Conservation (phyloP, 2,888 invertebrate genomes). For the Cancer borealis region DNA sequence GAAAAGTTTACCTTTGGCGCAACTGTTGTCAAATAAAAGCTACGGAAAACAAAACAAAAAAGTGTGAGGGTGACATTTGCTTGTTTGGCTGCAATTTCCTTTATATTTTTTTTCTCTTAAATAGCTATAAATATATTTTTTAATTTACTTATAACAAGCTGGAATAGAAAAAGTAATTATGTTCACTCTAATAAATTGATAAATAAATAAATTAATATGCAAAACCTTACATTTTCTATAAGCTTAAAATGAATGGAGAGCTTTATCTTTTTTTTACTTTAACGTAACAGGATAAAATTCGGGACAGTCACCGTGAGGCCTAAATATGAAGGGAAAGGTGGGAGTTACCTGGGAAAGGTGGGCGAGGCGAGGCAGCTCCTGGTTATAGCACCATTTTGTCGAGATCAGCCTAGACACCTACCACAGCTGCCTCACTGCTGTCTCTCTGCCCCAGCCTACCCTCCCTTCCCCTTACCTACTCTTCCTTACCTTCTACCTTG, state of each 20-base stretch:
- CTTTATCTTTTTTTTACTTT: background rate
- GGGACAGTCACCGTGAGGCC: background rate
- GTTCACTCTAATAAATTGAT: background rate
- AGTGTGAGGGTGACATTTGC: background rate
- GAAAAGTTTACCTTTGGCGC: background rate
- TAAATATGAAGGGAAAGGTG: background rate
- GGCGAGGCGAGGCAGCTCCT: conserved; percentile 10
- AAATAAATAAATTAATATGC: background rate
- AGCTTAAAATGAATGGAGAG: background rate
- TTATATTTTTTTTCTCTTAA: background rate
- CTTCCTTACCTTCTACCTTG: background rate
- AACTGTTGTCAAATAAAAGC: conserved; percentile 37
- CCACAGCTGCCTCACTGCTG: background rate
- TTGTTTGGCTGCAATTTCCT: background rate
- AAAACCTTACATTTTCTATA: background rate
- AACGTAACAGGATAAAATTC: background rate
- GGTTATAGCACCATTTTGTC: conserved; percentile 42
- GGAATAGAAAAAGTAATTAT: background rate
- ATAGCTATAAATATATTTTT: background rate
- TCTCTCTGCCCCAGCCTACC: background rate
- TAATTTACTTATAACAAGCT: background rate
- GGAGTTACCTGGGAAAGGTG: conserved; percentile 2
- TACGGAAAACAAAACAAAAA: background rate
- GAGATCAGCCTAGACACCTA: conserved; percentile 4
- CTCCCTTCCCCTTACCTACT: background rate